Conservation (phyloP, 2,113 vertebrate genomes). For the Xyliphius kryptos region DNA sequence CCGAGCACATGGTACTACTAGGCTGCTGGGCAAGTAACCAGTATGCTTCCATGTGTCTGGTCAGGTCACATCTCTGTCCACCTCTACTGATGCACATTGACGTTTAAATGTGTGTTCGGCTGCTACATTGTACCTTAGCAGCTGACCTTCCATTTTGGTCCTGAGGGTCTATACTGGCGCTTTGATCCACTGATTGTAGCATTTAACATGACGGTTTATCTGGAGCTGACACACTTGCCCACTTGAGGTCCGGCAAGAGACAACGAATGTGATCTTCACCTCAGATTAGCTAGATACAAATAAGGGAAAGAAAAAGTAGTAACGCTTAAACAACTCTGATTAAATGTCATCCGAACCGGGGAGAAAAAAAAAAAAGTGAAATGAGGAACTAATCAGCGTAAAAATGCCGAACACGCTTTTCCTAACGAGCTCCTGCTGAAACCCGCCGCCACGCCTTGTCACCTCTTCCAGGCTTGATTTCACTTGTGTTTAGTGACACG, state of each 20-base stretch:
- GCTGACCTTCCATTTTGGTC: conserved; percentile 55
- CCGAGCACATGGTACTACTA: background rate
- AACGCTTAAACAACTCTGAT: too few species aligned
- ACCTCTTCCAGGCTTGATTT: conserved; percentile 57
- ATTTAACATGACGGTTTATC: conserved; percentile 52
- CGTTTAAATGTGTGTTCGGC: too few species aligned
- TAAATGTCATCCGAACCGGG: conserved; percentile 45
- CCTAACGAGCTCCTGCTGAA: conserved; percentile 62
- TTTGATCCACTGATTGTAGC: conserved; percentile 45
- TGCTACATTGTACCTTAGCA: too few species aligned
- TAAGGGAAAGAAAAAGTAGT: too few species aligned
- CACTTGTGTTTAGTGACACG: conserved; percentile 60
- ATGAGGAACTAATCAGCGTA: conserved; percentile 48
- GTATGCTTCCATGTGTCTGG: conserved; percentile 26
- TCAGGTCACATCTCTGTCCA: conserved; percentile 35
- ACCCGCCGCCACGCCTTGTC: too few species aligned
- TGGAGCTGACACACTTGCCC: conserved; percentile 46
- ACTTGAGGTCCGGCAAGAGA: too few species aligned
- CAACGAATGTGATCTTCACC: background rate
- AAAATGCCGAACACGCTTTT: conserved; percentile 45
- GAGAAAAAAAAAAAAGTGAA: background rate
- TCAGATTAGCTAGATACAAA: background rate
- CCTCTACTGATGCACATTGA: conserved; percentile 1
- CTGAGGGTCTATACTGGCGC: too few species aligned
- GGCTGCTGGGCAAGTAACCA: background rate